phyloP scores from a whole-genome alignment of 2,797 vertebrate genomes.

The Myiotriccus ornatus region DNA sequence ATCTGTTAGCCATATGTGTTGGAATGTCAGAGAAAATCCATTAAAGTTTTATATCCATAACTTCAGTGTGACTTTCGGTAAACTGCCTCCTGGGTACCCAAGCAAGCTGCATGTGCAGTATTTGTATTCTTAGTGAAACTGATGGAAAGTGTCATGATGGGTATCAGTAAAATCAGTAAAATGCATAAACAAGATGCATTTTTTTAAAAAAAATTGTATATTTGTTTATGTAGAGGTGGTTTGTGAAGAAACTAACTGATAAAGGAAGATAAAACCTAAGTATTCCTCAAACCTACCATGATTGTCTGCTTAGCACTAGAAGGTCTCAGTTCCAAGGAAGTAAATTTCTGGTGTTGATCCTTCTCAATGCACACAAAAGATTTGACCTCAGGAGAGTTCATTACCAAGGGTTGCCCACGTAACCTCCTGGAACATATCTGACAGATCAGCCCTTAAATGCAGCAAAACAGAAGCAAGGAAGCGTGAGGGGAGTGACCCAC shows the following conservation, averaged over 20 bases:
- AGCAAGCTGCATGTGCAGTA: not conserved
- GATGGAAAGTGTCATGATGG: not conserved
- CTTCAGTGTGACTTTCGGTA: not conserved
- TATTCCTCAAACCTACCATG: not conserved
- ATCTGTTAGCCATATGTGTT: not conserved
- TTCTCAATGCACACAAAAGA: not conserved
- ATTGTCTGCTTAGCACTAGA: not conserved
- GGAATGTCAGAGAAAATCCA: not conserved
- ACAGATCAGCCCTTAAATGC: not conserved
- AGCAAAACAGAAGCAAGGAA: not conserved
- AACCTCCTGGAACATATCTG: not conserved
- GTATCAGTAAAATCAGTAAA: not conserved
- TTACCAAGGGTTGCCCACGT: not conserved
- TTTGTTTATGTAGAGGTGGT: not conserved
- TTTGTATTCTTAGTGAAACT: not conserved
- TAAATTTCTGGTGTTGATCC: not conserved
- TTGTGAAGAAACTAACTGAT: not conserved
- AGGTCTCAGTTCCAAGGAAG: not conserved
- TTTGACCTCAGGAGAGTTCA: not conserved
- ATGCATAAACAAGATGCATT: not conserved
- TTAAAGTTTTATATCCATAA: not conserved
- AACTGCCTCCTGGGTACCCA: not conserved
- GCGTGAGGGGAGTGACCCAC: not conserved
- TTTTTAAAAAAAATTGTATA: not conserved
- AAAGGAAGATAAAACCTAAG: not conserved